These are phyloP conservation scores for Anthrax anthrax DNA, from an alignment of 2,888 invertebrate species.

Conservation along the genomic window DNA sequence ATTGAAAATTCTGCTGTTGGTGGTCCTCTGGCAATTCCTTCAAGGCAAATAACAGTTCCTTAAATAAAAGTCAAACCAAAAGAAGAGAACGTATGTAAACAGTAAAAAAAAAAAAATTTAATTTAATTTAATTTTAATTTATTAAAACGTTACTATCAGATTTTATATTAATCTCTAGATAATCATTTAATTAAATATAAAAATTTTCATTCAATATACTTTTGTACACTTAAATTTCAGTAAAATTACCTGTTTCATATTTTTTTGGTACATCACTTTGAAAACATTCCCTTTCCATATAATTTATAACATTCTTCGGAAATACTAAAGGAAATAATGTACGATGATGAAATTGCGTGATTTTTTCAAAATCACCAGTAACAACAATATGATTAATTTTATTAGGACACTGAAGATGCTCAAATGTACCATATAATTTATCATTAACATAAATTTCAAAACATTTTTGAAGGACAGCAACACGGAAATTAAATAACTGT, in stretches of 20 bases:
- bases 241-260: constrained; percentile 25
- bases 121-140: too few species aligned
- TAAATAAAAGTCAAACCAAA: neutral
- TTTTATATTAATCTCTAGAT: too few species aligned
- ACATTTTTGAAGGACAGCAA: constrained; percentile 30
- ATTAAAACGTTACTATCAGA: too few species aligned
- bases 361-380: constrained; percentile 31
- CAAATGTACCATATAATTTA: constrained; percentile 30
- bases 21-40: constrained; percentile 31
- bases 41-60: constrained; percentile 31
- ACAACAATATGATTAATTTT: constrained; percentile 27
- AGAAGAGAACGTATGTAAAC: neutral
- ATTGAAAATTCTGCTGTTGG: constrained; percentile 30
- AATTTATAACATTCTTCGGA: constrained; percentile 24
- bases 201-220: too few species aligned
- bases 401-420: constrained; percentile 29
- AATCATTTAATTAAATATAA: too few species aligned
- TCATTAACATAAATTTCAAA: constrained; percentile 34
- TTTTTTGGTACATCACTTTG: constrained; percentile 31
- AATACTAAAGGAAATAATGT: constrained; percentile 31
- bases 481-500: constrained; percentile 29
- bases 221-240: too few species aligned
- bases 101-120: too few species aligned
- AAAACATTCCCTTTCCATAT: constrained; percentile 28
- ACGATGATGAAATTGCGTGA: constrained; percentile 32